A percentile compares a stretch with the other conserved stretches of the same genome.
Evolutionary conservation across 2,113 vertebrate genomes (phyloP).

Genomic region (Columba janthina): DNA sequence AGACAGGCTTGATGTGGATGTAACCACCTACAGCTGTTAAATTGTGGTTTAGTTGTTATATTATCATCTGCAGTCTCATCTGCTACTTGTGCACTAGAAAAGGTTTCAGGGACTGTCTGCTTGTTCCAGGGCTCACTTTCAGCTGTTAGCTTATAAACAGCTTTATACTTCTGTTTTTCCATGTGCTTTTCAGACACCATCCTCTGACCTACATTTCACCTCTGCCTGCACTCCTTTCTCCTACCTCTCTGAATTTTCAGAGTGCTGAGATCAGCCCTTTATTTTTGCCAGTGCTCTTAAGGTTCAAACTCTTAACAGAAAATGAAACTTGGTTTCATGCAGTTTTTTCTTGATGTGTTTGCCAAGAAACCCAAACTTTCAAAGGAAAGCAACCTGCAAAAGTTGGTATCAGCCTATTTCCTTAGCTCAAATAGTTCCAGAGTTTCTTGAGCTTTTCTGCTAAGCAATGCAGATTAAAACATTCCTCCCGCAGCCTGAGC

Average conservation of each 20-base stretch:
- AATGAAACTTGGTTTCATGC: neutral
- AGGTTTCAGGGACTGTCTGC: neutral
- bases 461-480: conserved; percentile 24
- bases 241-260: neutral
- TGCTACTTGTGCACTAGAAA: neutral
- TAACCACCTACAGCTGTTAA: neutral
- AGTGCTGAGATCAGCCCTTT: neutral
- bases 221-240: neutral
- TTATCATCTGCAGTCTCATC: neutral
- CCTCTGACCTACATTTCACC: neutral
- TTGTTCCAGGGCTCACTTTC: neutral
- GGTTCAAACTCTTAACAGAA: neutral
- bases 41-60: neutral
- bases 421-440: neutral
- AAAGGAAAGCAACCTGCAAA: neutral
- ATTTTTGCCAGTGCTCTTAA: neutral
- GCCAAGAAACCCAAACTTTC: neutral
- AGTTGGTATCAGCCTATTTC: neutral
- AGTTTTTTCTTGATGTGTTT: neutral
- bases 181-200: neutral
- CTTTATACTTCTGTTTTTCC: conserved; percentile 5
- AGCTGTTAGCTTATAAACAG: neutral
- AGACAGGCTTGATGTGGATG: neutral
- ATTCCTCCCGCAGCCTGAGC: conserved; percentile 3
- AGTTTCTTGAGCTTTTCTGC: neutral